Evolutionary conservation across 2,888 invertebrate species (phyloP).

Genomic region (Euplexia lucipara): DNA sequence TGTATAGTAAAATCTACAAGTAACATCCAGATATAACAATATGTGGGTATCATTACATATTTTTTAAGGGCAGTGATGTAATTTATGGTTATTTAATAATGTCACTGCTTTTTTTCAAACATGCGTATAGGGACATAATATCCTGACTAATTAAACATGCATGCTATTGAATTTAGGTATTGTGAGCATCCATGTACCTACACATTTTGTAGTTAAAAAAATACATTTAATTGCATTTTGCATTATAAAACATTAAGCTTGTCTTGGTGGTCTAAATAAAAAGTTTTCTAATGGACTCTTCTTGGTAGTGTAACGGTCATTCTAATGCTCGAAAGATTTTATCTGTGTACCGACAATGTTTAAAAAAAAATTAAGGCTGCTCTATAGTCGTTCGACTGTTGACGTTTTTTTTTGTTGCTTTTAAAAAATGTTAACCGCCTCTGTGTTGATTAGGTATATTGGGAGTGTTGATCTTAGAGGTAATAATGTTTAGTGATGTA

Average conservation of each 20-base stretch:
- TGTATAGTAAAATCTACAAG: no score
- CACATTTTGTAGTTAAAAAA: no score
- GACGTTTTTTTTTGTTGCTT: background rate
- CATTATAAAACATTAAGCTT: background rate
- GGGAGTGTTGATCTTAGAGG: background rate
- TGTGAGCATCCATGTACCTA: no score
- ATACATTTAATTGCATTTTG: no score
- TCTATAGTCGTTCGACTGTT: background rate
- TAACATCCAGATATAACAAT: no score
- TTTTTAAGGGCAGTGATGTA: constrained; percentile 22
- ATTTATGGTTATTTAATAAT: constrained; percentile 5
- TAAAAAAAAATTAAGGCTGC: constrained; percentile 6
- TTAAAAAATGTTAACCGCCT: background rate
- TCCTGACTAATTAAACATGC: no score
- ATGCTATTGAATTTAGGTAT: no score
- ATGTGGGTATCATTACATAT: no score
- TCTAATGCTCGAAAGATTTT: constrained; percentile 13
- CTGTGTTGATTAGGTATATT: background rate
- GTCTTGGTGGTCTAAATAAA: background rate
- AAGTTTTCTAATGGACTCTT: background rate
- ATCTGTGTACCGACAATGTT: constrained; percentile 27
- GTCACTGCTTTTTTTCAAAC: constrained; percentile 20
- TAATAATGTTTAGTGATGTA: background rate
- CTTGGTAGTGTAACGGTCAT: constrained; percentile 4
- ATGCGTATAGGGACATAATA: no score